Evolutionary conservation across 2,797 vertebrate species (phyloP).

Genomic region (Anableps anableps): DNA sequence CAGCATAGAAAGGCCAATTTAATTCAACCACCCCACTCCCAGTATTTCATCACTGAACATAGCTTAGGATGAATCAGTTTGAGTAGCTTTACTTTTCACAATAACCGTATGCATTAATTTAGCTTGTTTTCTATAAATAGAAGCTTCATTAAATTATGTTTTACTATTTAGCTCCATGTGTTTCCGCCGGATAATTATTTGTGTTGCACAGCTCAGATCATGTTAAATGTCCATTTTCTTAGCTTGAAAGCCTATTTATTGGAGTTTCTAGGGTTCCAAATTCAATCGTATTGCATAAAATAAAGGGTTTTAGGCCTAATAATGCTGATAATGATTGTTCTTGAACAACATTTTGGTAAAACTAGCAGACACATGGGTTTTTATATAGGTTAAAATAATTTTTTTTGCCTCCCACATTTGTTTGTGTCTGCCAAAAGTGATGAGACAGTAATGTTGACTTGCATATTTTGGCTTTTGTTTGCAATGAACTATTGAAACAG

Average conservation of each 20-base stretch:
- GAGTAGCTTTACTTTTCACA: constrained; percentile 55
- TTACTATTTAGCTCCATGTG: no score
- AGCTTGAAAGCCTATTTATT: neutral
- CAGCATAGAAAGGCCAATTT: constrained; percentile 67
- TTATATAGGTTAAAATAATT: neutral
- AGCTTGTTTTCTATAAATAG: neutral
- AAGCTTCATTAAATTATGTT: no score
- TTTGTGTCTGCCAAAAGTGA: neutral
- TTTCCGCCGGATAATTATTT: no score
- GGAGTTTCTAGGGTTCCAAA: neutral
- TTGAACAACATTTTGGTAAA: neutral
- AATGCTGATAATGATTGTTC: neutral
- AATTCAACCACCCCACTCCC: constrained; percentile 47
- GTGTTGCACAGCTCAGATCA: neutral
- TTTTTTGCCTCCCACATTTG: neutral
- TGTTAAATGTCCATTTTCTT: neutral
- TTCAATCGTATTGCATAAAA: neutral
- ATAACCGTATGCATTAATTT: constrained; percentile 24
- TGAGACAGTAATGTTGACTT: neutral
- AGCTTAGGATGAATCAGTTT: constrained; percentile 40
- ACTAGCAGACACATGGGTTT: neutral
- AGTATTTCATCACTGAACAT: constrained; percentile 60
- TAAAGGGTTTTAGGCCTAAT: neutral
- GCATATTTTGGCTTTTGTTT: neutral
- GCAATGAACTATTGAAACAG: neutral